These are phyloP conservation scores for Bibio marci DNA, from an alignment of 2,888 invertebrate species.

Conservation along the genomic window DNA sequence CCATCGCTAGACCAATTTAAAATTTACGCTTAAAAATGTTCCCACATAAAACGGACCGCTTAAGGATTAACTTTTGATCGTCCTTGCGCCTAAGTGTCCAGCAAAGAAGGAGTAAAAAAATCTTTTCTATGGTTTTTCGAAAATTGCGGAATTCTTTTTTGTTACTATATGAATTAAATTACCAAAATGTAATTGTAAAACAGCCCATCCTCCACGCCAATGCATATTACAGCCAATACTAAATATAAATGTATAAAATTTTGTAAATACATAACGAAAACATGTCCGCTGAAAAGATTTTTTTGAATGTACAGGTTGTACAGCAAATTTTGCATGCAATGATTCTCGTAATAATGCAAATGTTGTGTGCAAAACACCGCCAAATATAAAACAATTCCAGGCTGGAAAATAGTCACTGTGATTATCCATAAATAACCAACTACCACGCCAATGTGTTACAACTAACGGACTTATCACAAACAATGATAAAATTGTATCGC, in stretches of 20 bases:
- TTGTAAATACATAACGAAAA: constrained; percentile 7
- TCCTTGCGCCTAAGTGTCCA: too few relatives aligned
- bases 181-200: constrained; percentile 10
- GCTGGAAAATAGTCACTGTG: constrained; percentile 32
- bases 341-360: constrained; percentile 37
- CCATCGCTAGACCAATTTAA: too few relatives aligned
- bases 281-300: constrained; percentile 7
- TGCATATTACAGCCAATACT: constrained; percentile 32
- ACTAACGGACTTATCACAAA: constrained; percentile 26
- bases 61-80: too few relatives aligned
- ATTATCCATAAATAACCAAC: constrained; percentile 34
- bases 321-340: constrained; percentile 18
- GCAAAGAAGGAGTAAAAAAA: too few relatives aligned
- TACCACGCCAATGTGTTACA: constrained; percentile 36
- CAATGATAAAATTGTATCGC: constrained; percentile 11
- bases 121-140: too few relatives aligned
- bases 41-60: too few relatives aligned
- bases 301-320: constrained; percentile 3
- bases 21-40: too few relatives aligned
- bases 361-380: constrained; percentile 34
- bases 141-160: background rate
- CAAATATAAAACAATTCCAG: constrained; percentile 29
- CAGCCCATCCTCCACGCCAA: constrained; percentile 21
- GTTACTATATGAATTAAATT: constrained; percentile 4
- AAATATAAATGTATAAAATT: constrained; percentile 31